Evolutionary conservation across 2,888 invertebrate genomes (phyloP), one percentile per base, ranked within the genome.

Genomic region (Patella pellucida): DNA sequence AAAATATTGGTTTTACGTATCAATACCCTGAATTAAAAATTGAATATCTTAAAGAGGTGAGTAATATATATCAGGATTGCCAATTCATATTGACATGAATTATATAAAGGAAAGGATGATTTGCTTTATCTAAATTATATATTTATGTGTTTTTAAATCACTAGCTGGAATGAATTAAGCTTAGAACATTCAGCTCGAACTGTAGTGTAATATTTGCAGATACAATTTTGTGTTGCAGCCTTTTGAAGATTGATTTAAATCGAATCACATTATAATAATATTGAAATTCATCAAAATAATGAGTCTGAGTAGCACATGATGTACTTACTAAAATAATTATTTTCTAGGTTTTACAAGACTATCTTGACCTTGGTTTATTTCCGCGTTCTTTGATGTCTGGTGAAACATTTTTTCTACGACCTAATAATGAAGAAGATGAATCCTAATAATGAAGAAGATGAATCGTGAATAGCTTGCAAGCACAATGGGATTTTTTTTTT

Each of bases 291-390:
- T 41, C 41, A 41, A 41, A 41, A 23, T 19, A 5, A 23, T 54
- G 7, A 9, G 16, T 7, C 16, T 69, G 27, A 27, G n/a, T 74
- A 19, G 52, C 9, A 5, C 51, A 16, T 27, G 54, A 9, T 16
- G 1, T n/a, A n/a, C 14, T 73, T 5, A 19, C 14, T 14, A 52
- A 4, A 23, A 23, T 14, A 11, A 54, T n/a, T 76, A 52, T 51
- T 9, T 82, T 78, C 12, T 92, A 95, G 94, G 94, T 97, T 76
- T 91, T 97, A 50, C 93, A 95, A 83, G 96, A 97, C 91, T 96
- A 95, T 87, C 93, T 95, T 71, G 92, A 93, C 68, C 95, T 96
- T 94, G 94, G 95, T 85, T 93, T 97, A 79, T 96, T 96, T 91
- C 97, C 97, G 7, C 77, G 74, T 41, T 84, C 84, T 69, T 79